Evolutionary conservation across 2,797 vertebrate species (phyloP), one percentile per base, ranked within the genome.

Genomic region (Parotocinclus haroldoi): DNA sequence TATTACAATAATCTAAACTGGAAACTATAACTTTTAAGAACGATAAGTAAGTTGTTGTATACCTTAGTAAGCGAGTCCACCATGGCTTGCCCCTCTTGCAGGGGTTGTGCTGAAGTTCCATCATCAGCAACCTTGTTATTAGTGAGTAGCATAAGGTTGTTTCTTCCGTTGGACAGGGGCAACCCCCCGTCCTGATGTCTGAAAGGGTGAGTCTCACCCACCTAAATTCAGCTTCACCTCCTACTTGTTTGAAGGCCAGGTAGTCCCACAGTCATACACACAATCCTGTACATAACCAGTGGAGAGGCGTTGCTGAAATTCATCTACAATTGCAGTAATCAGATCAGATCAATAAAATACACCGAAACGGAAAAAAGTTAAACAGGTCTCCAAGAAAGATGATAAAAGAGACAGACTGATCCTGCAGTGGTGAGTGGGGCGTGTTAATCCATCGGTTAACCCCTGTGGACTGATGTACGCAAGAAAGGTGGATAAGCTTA

Each of bases 41-140:
- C 9, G 40, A 11, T 42, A 37, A 54, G 45, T 16, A 37, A 19
- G 48, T 36, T 1, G 54, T 27, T 38, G 42, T 81, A 87, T 79
- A 93, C 91, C 89, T 91, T 92, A 50, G 87, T 81, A 11, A 93
- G 76, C 49, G 89, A 88, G 50, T 89, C 86, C 77, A 92, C 87
- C 83, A 87, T 79, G 65, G 78, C 75, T 68, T 82, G 84, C 5
- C 82, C 89, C 44, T 93, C 90, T 60, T 71, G 81, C 72, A 76
- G 66, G 64, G 80, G 78, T 71, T 80, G 72, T 70, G 80, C 83
- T 42, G 76, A 79, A 65, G 79, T 77, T 37, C 67, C 80, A 68
- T 89, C 88, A 73, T 89, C 82, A 7, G 84, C 83, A 51, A 92
- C 89, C 82, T 89, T 91, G 75, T 88, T 91, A 79, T 88, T 90